Conservation (phyloP, 2,113 vertebrate species). For the Chelonoidis abingdonii region DNA sequence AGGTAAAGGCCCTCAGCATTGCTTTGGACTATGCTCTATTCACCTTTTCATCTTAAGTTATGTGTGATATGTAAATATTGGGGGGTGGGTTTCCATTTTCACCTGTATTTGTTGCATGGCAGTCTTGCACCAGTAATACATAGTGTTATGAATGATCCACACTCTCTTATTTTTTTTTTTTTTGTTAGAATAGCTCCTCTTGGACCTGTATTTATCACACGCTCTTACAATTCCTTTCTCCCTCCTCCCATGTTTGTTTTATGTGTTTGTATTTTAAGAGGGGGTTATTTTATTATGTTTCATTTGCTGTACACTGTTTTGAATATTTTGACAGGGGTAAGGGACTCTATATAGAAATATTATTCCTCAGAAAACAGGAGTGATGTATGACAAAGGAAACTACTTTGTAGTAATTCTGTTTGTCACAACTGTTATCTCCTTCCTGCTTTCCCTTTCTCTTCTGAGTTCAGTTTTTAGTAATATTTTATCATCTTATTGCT, state of each 20-base stretch:
- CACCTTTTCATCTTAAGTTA: not conserved
- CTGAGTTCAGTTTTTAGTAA: not conserved
- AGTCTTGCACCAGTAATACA: not conserved
- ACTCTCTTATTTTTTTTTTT: not conserved
- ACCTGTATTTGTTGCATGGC: not conserved
- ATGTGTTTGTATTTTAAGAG: not conserved
- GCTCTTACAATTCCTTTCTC: not conserved
- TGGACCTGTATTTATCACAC: not conserved
- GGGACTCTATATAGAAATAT: not conserved
- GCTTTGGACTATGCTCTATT: not conserved
- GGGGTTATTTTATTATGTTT: not conserved
- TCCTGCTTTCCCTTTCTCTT: not conserved
- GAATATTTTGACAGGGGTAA: not conserved
- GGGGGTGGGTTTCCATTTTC: not conserved
- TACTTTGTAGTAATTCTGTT: not conserved
- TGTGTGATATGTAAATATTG: not conserved
- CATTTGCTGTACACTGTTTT: not conserved
- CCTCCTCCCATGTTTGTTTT: not conserved
- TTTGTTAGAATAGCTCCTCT: no score
- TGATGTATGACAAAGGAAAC: not conserved
- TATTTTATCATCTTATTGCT: not conserved
- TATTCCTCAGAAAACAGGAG: not conserved
- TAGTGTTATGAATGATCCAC: not conserved
- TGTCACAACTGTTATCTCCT: not conserved
- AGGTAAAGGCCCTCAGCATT: rapidly evolving